Conservation (phyloP, 2,113 vertebrate genomes). For the Mellivora capensis region DNA sequence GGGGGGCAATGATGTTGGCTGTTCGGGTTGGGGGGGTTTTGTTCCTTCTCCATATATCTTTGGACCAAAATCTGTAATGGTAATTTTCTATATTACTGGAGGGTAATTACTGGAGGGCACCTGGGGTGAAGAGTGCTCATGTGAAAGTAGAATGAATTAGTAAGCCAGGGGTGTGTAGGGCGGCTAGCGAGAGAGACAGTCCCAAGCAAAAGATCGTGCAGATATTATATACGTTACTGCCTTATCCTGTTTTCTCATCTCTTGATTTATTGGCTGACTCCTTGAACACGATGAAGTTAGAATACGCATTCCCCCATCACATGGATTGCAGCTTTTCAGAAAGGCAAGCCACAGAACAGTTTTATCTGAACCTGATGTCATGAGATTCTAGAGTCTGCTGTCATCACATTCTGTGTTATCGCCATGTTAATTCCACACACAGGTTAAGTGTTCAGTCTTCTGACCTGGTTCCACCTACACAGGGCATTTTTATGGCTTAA, state of each 20-base stretch:
- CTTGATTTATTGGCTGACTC: not conserved
- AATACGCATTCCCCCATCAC: not conserved
- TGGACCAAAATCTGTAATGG: not conserved
- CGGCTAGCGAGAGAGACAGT: not conserved
- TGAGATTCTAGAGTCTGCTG: constrained; percentile 56
- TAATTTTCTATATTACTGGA: not conserved
- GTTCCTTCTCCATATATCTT: not conserved
- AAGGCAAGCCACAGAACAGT: not conserved
- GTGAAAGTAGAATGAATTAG: not conserved
- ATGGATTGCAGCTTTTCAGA: not conserved
- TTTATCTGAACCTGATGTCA: constrained; percentile 36
- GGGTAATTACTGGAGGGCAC: too few species aligned
- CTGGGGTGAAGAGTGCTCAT: not conserved
- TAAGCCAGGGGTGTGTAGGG: not conserved
- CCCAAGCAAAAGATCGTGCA: not conserved
- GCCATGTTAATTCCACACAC: not conserved
- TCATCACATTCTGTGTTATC: constrained; percentile 54
- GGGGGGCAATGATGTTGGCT: not conserved
- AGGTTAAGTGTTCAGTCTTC: constrained; percentile 38
- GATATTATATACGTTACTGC: not conserved
- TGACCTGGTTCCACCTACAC: constrained; percentile 49
- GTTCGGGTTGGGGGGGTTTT: not conserved
- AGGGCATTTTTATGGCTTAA: constrained; percentile 23
- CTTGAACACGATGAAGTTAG: not conserved
- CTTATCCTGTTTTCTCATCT: not conserved